Evolutionary conservation across 2,113 vertebrate genomes (phyloP).

Genomic region (Sterrhoptilus dennistouni): DNA sequence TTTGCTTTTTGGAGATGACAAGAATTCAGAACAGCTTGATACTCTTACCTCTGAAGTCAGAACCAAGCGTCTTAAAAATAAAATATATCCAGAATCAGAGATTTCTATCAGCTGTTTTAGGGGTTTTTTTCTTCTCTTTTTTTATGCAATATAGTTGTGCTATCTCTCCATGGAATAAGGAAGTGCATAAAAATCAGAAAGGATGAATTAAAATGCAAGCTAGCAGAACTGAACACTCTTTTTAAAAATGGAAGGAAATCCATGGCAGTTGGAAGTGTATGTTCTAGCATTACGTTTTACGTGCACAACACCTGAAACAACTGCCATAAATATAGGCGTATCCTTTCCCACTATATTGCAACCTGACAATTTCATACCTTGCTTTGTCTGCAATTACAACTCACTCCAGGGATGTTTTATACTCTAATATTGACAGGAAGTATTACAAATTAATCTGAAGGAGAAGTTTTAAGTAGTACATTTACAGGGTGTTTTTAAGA

Average conservation of each 20-base stretch:
- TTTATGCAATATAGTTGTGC: background rate
- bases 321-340: rapidly evolving
- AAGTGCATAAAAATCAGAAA: background rate
- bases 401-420: background rate
- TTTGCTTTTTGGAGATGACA: background rate
- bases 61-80: background rate
- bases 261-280: background rate
- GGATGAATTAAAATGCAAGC: background rate
- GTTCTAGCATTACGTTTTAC: background rate
- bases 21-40: background rate
- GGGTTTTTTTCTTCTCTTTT: background rate
- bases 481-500: background rate
- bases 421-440: background rate
- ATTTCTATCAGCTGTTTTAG: background rate
- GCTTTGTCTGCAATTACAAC: background rate
- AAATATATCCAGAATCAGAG: background rate
- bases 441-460: background rate
- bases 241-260: background rate
- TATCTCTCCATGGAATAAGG: background rate
- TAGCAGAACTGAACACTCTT: background rate
- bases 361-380: background rate
- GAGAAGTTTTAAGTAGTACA: background rate
- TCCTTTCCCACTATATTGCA: background rate
- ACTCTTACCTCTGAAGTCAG: background rate
- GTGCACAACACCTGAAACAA: background rate